Evolutionary conservation across 2,113 vertebrate genomes (phyloP).

Genomic region (Gymnobelideus leadbeateri): DNA sequence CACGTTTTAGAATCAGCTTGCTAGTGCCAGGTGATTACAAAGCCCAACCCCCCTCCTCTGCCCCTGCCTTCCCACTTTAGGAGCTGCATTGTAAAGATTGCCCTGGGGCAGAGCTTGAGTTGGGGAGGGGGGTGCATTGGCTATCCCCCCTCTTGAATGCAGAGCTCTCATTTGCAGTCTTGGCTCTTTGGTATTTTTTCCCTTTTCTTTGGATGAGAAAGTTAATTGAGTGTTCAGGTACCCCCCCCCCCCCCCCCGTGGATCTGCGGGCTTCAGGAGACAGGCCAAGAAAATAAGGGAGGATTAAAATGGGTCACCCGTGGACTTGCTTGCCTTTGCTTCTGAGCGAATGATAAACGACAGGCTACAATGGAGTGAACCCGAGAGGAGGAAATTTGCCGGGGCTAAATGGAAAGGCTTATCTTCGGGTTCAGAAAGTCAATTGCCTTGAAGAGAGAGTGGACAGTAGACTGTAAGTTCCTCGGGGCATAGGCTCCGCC

Average conservation of each 20-base stretch:
- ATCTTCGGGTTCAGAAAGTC: not conserved
- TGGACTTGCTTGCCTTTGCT: not conserved
- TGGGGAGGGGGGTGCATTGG: too few species aligned
- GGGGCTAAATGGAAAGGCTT: not conserved
- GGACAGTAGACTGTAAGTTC: not conserved
- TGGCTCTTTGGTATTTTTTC: not conserved
- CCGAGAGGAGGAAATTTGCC: too few species aligned
- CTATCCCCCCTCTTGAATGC: too few species aligned
- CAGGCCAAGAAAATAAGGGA: not conserved
- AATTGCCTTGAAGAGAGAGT: too few species aligned
- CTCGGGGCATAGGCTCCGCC: not conserved
- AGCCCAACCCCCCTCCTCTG: not conserved
- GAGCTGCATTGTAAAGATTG: too few species aligned
- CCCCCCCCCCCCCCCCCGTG: not conserved
- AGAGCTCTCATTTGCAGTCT: too few species aligned
- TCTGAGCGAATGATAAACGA: not conserved
- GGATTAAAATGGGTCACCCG: not conserved
- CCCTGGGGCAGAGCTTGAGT: not conserved
- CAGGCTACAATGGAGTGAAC: not conserved
- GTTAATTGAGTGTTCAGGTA: not conserved
- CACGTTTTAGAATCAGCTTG: not conserved
- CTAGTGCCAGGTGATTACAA: not conserved
- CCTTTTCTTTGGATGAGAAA: not conserved
- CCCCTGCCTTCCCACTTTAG: too few species aligned
- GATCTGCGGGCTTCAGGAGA: not conserved